phyloP scores from a whole-genome alignment of 2,113 vertebrate species.

The Stigmatopora nigra region DNA sequence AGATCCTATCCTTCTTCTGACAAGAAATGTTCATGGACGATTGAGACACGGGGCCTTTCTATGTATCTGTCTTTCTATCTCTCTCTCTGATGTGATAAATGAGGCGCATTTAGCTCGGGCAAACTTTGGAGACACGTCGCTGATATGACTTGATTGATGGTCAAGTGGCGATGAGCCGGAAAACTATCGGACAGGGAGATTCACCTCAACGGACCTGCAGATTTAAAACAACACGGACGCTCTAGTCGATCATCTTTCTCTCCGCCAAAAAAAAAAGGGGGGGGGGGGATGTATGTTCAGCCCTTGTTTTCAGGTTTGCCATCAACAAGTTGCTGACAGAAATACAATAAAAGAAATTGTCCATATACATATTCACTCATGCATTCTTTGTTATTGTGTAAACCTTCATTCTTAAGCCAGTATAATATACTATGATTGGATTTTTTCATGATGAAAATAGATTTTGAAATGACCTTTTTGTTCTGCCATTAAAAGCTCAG shows the following conservation, averaged over 20 bases:
- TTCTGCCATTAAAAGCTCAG: no score
- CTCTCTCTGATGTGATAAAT: conserved; percentile 62
- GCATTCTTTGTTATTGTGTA: no score
- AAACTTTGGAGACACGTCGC: conserved; percentile 63
- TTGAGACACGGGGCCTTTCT: conserved; percentile 1
- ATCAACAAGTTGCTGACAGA: conserved; percentile 12
- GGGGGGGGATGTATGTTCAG: conserved; percentile 11
- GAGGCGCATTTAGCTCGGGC: conserved; percentile 67
- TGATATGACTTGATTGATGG: conserved; percentile 73
- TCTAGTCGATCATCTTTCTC: conserved; percentile 34
- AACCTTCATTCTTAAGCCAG: no score
- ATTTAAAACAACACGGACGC: conserved; percentile 42
- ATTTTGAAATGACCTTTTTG: no score
- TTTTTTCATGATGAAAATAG: no score
- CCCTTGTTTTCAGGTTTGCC: conserved; percentile 10
- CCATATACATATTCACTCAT: neutral
- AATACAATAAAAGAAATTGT: conserved; percentile 4
- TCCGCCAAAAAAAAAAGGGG: conserved; percentile 8
- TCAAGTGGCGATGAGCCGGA: conserved; percentile 28
- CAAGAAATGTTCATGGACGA: conserved; percentile 64
- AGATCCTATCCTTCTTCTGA: conserved; percentile 58
- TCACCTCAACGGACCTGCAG: conserved; percentile 30
- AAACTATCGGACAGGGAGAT: conserved; percentile 27
- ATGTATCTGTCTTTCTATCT: no score
- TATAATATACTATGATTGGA: no score